phyloP scores from a whole-genome alignment of 1,140 invertebrate genomes.

The Bombus pyrosoma region DNA sequence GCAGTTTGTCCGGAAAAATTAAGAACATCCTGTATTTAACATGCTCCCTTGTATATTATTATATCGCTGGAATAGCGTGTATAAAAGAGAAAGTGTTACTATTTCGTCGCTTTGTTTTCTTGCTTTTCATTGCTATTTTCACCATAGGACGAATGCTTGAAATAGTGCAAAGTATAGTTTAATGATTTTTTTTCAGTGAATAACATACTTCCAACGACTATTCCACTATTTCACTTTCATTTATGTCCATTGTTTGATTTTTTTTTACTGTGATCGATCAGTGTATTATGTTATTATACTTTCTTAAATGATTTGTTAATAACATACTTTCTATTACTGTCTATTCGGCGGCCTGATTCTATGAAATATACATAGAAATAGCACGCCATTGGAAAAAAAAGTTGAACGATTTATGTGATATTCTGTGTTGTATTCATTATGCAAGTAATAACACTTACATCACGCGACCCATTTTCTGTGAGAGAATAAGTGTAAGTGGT shows the following conservation, averaged over 20 bases:
- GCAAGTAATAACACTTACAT: not conserved
- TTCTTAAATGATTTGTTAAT: constrained; percentile 4
- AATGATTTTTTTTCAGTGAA: not conserved
- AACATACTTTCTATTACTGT: constrained; percentile 30
- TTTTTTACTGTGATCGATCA: not conserved
- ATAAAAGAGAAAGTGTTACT: not conserved
- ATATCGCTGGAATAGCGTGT: not conserved
- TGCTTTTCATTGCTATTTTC: not conserved
- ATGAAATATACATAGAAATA: not conserved
- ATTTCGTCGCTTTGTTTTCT: not conserved
- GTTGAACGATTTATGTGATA: not conserved
- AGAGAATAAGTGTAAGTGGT: not conserved
- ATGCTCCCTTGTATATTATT: not conserved
- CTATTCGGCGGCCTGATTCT: not conserved
- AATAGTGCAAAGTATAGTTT: not conserved
- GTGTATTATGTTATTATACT: not conserved
- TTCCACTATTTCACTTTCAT: not conserved
- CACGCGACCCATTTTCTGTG: too few species aligned
- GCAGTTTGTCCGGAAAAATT: not conserved
- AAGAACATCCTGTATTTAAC: not conserved
- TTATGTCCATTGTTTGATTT: not conserved
- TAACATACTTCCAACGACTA: too few species aligned
- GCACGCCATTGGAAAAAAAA: not conserved
- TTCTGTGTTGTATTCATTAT: not conserved
- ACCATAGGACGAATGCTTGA: not conserved